Conservation (phyloP, 1,140 invertebrate genomes). For the Eufriesea mexicana region DNA sequence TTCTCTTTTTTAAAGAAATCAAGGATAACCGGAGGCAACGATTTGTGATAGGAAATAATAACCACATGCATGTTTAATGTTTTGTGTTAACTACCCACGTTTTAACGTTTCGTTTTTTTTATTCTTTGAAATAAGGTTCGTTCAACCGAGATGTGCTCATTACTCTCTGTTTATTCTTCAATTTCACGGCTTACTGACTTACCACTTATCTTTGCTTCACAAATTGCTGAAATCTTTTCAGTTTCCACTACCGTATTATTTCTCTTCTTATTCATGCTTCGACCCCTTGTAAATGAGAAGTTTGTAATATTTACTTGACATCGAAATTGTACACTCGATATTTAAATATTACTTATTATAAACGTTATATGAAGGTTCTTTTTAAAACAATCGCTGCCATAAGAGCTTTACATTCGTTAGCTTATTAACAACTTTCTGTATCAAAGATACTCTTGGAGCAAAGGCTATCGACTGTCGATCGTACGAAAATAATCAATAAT, state of each 20-base stretch:
- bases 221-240: not conserved
- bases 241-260: not conserved
- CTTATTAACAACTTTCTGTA: too few relatives aligned
- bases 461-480: too few relatives aligned
- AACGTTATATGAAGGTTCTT: too few relatives aligned
- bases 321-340: too few relatives aligned
- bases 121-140: not conserved
- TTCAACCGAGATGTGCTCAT: not conserved
- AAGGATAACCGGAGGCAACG: not conserved
- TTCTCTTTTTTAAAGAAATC: constrained; percentile 16
- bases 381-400: too few relatives aligned
- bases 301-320: too few relatives aligned
- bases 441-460: too few relatives aligned
- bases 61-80: not conserved
- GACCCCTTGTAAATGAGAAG: too few relatives aligned
- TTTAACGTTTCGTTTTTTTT: not conserved
- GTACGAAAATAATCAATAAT: too few relatives aligned
- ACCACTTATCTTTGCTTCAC: not conserved
- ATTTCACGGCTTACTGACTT: not conserved
- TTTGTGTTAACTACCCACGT: not conserved
- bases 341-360: too few relatives aligned
- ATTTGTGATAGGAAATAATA: not conserved
- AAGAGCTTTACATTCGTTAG: too few relatives aligned
- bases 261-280: not conserved
- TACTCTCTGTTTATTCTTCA: not conserved